A percentile compares a stretch with the other conserved stretches of the same genome.
phyloP scores from a whole-genome alignment of 2,797 vertebrate genomes.

The Urophycis tenuis region DNA sequence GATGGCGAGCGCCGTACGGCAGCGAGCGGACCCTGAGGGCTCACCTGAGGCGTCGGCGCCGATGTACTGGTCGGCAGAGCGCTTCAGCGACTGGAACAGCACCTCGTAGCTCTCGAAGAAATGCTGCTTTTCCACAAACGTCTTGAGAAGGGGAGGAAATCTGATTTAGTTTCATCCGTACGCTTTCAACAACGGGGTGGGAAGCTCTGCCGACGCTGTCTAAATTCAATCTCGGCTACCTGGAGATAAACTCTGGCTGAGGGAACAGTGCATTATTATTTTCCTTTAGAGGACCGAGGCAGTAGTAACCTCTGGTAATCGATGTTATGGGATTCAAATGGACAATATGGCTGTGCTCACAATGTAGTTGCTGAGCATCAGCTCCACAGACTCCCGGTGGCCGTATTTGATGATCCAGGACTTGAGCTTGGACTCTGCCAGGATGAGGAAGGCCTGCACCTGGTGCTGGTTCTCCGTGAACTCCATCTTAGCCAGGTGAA shows the following conservation, averaged over 20 bases:
- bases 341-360: too few relatives aligned
- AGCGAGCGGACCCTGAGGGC: constrained; percentile 12
- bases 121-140: constrained; percentile 85
- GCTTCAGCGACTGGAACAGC: constrained; percentile 83
- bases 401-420: constrained; percentile 96
- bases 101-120: constrained; percentile 90
- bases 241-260: neutral
- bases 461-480: constrained; percentile 89
- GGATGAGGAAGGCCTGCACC: constrained; percentile 82
- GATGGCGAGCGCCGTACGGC: neutral
- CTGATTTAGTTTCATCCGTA: neutral
- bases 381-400: constrained; percentile 80
- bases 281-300: neutral
- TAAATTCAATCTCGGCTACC: neutral
- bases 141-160: constrained; percentile 59
- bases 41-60: constrained; percentile 84
- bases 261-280: neutral
- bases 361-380: constrained; percentile 83
- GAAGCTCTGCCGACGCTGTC: too few relatives aligned
- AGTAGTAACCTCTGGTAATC: neutral
- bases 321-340: neutral
- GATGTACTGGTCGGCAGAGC: constrained; percentile 80
- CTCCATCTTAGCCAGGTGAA: constrained; percentile 89
- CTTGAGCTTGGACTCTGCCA: constrained; percentile 89
- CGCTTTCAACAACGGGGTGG: neutral